Evolutionary conservation across 2,113 vertebrate genomes (phyloP), one percentile per base, ranked within the genome.

Genomic region (Pangasianodon gigas): DNA sequence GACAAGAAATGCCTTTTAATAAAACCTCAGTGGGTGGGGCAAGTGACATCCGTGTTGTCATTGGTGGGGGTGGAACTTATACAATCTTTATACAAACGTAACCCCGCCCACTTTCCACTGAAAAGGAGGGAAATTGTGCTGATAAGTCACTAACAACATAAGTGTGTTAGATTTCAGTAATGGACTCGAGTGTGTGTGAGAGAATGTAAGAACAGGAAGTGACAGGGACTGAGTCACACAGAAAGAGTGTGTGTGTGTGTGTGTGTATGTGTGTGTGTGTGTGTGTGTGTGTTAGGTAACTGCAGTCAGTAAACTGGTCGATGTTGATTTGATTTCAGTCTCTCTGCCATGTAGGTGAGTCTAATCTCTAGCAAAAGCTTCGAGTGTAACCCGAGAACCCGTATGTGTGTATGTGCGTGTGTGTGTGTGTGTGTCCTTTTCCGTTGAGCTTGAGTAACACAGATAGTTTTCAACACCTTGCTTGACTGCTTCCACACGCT

Each of bases 341-440:
- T 41, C 51, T 24, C 85, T 48, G 79, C 29, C 85, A 32, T 75
- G 46, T 16, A 88, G 86, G 71, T 88, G 86, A 62, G n/a, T n/a
- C 65, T 85, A 56, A 85, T 56, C 84, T 65, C 86, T 51, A 79
- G 83, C 86, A 86, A 88, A 77, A 90, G 81, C 87, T 69, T 51
- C 69, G 65, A 84, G 52, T 91, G 91, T 88, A 90, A 91, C 91
- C 56, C 54, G 83, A 91, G 77, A 90, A 84, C 77, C 13, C 4
- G 56, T 58, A 1, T 58, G 19, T 74, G 32, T 44, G 65, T 44
- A 62, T 44, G 48, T 54, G 29, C 29, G 56, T 67, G 65, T 56
- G 67, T 82, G 69, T n/a, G 58, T 62, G 77, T 84, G 67, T 60
- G 46, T 90, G 46, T 60, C 56, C 54, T 77, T 44, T 89, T 85